Base-by-base conservation (phyloP, 2,113 vertebrate species). In the Poecile atricapillus region DNA sequence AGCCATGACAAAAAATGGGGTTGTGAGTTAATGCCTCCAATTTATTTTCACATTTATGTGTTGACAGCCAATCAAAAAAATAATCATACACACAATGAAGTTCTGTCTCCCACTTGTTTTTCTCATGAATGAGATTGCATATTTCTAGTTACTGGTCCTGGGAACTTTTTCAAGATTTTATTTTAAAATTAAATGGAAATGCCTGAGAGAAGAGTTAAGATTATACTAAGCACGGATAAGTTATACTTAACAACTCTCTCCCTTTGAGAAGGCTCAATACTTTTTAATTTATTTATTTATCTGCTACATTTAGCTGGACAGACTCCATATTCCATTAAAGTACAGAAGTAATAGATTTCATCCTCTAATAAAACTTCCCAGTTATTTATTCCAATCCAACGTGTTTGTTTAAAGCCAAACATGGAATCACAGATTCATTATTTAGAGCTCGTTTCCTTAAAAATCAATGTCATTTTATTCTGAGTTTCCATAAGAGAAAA, bases 401-500 rank as follows among this genome's bases (percentile, higher is more conserved):
- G 1, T 22, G 3, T 78, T 83, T 93, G n/a, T 49, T 87, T 92
- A 87, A 96, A 83, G n/a, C 5, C 39, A 83, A 89, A 53, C 15
- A 47, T 49, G 46, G 52, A 87, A 70, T 63, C 7, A 28, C 65
- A 78, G 73, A 92, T 73, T 68, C 49, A 82, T 77, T 64, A 90
- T 96, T 56, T 82, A 83, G 75, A 97, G 35, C 5, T 56, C 60
- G 82, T 89, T 93, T 68, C 73, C 83, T 94, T 62, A 85, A 92
- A 80, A 97, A 95, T 74, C 86, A 64, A 88, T 89, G 87, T 81
- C n/a, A 94, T 92, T 92, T 87, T 95, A 94, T 86, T 95, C 94
- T 3, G 4, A 89, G 97, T 97, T 97, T 96, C 96, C 92, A 88
- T 90, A 91, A 83, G 68, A 94, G 50, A 95, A 93, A 96, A 96